A percentile compares a stretch with the other conserved stretches of the same genome.
phyloP scores from a whole-genome alignment of 2,888 invertebrate genomes.

The Pollenia labialis region DNA sequence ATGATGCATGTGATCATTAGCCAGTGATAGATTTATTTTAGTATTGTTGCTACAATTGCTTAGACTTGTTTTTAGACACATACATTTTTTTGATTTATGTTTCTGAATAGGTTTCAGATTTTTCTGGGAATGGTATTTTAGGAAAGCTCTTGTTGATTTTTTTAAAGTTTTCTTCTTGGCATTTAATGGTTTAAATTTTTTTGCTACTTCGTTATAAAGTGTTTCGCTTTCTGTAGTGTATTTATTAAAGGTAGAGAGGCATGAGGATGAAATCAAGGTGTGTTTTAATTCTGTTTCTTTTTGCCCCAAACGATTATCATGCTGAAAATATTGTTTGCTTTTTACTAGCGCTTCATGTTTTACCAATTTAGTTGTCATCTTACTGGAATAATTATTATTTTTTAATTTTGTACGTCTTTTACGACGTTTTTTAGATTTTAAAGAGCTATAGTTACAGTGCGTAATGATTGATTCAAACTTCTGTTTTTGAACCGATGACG shows the following conservation, averaged over 20 bases:
- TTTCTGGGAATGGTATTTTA: slow-evolving; percentile 47
- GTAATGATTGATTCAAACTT: slow-evolving; percentile 39
- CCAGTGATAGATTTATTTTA: slow-evolving; percentile 21
- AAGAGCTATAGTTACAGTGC: neutral
- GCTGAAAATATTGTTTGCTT: slow-evolving; percentile 81
- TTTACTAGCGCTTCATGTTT: slow-evolving; percentile 75
- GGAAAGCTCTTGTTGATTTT: slow-evolving; percentile 48
- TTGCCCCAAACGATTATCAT: slow-evolving; percentile 79
- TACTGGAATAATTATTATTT: slow-evolving; percentile 62
- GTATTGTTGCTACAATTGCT: neutral
- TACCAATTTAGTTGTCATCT: slow-evolving; percentile 64
- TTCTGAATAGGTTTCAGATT: slow-evolving; percentile 48
- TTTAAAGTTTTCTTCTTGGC: slow-evolving; percentile 27
- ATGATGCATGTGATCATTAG: slow-evolving; percentile 44
- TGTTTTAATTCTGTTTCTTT: slow-evolving; percentile 43
- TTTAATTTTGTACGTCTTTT: slow-evolving; percentile 73
- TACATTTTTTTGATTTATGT: slow-evolving; percentile 16
- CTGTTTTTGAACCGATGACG: slow-evolving; percentile 75
- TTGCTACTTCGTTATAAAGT: slow-evolving; percentile 80
- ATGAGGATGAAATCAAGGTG: slow-evolving; percentile 29
- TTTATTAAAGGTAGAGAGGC: slow-evolving; percentile 44
- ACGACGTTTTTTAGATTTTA: slow-evolving; percentile 72
- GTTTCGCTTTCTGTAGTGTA: slow-evolving; percentile 68
- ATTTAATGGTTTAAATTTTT: slow-evolving; percentile 82
- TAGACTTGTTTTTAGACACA: neutral